These are phyloP conservation scores for Drosophila bocqueti DNA, from an alignment of 1,140 invertebrate species.

Conservation along the genomic window DNA sequence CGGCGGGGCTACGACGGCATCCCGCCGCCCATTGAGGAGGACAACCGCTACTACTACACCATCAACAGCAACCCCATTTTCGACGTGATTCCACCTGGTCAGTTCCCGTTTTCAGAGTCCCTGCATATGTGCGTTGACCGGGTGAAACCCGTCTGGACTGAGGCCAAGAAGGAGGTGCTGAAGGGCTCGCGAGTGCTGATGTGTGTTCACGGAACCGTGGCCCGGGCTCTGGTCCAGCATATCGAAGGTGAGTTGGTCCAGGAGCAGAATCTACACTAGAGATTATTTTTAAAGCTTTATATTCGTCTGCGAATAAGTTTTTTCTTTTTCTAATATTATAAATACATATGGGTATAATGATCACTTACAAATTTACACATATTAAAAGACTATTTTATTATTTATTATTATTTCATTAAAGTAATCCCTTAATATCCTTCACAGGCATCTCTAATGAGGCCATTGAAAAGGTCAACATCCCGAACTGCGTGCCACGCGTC, in stretches of 20 bases:
- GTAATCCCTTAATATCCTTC: not conserved
- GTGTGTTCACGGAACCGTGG: constrained; percentile 90
- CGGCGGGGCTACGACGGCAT: constrained; percentile 88
- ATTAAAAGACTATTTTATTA: too few relatives aligned
- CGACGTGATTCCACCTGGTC: constrained; percentile 70
- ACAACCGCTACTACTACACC: constrained; percentile 86
- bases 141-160: constrained; percentile 89
- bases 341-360: too few relatives aligned
- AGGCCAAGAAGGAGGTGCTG: constrained; percentile 88
- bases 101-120: constrained; percentile 89
- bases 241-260: constrained; percentile 86
- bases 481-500: constrained; percentile 90
- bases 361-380: too few relatives aligned
- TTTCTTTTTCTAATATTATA: too few relatives aligned
- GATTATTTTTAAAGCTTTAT: too few relatives aligned
- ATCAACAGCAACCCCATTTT: constrained; percentile 87
- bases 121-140: constrained; percentile 88
- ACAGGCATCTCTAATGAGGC: constrained; percentile 87
- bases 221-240: constrained; percentile 90
- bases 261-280: too few relatives aligned
- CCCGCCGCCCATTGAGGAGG: constrained; percentile 87
- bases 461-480: constrained; percentile 90
- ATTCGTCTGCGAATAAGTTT: too few relatives aligned
- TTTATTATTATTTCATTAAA: too few relatives aligned
- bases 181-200: constrained; percentile 88